Evolutionary conservation across 2,113 vertebrate species (phyloP).

Genomic region (human): DNA sequence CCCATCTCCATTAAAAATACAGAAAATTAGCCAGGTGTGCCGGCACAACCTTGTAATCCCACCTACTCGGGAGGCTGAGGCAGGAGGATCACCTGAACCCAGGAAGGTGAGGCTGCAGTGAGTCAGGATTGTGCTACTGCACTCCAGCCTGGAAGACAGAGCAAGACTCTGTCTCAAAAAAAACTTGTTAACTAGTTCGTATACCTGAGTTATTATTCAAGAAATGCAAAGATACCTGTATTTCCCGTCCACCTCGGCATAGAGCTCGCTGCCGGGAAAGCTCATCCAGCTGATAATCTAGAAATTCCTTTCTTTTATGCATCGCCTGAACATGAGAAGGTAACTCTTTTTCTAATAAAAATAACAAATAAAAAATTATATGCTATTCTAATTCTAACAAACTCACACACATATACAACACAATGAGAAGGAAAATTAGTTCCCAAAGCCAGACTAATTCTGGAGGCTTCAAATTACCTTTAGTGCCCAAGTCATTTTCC

Average conservation of each 20-base stretch:
- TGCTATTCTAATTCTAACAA: background rate
- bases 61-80: too few species aligned
- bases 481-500: background rate
- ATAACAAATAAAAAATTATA: background rate
- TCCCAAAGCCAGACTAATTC: background rate
- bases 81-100: too few species aligned
- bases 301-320: slow-evolving; percentile 81
- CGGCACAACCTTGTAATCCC: too few species aligned
- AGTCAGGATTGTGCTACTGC: too few species aligned
- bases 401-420: background rate
- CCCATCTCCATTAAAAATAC: too few species aligned
- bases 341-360: slow-evolving; percentile 81
- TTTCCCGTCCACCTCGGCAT: slow-evolving; percentile 76
- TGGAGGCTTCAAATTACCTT: background rate
- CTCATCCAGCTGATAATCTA: slow-evolving; percentile 85
- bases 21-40: too few species aligned
- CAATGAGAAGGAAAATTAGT: background rate
- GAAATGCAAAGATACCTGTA: slow-evolving; percentile 62
- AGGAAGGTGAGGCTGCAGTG: too few species aligned
- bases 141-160: too few species aligned
- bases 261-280: slow-evolving; percentile 86
- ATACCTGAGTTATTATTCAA: background rate
- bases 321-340: slow-evolving; percentile 80
- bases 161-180: too few species aligned
- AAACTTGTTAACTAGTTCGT: background rate